A percentile compares a stretch with the other conserved stretches of the same genome.
Conservation (phyloP, 2,113 vertebrate genomes). For the Capricornis sumatraensis region DNA sequence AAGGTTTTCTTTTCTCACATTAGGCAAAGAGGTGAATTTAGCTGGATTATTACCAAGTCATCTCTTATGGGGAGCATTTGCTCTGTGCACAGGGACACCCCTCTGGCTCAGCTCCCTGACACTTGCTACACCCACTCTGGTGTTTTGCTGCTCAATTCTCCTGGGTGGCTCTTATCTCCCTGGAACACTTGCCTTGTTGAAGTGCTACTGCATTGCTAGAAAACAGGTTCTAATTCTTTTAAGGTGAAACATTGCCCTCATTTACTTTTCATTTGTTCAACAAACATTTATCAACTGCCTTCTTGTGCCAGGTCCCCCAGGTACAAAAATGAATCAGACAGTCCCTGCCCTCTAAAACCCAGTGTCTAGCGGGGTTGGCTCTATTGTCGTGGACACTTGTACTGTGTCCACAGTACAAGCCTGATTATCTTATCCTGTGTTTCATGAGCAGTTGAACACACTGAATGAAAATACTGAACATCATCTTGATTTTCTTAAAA, state of each 20-base stretch:
- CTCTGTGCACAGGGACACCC: neutral
- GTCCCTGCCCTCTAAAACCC: neutral
- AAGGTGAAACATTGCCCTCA: constrained; percentile 20
- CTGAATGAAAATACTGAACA: neutral
- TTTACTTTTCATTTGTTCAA: constrained; percentile 44
- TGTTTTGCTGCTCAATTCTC: neutral
- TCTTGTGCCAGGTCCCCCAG: neutral
- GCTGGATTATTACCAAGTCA: constrained; percentile 24
- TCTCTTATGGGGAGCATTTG: neutral
- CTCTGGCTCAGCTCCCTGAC: neutral
- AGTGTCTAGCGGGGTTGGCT: neutral
- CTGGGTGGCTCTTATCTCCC: constrained; percentile 44
- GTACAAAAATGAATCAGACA: neutral
- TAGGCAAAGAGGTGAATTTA: constrained; percentile 22
- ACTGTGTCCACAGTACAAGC: no score
- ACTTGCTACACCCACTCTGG: neutral
- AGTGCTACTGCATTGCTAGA: constrained; percentile 23
- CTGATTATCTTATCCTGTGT: neutral
- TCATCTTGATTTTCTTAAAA: constrained; percentile 9
- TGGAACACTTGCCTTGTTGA: constrained; percentile 40
- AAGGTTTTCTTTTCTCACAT: constrained; percentile 33
- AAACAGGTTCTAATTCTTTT: constrained; percentile 52
- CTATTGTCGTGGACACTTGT: neutral
- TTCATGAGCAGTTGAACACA: neutral
- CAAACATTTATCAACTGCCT: constrained; percentile 15